Base-by-base conservation (phyloP, 2,888 invertebrate species). In the Erannis defoliaria region DNA sequence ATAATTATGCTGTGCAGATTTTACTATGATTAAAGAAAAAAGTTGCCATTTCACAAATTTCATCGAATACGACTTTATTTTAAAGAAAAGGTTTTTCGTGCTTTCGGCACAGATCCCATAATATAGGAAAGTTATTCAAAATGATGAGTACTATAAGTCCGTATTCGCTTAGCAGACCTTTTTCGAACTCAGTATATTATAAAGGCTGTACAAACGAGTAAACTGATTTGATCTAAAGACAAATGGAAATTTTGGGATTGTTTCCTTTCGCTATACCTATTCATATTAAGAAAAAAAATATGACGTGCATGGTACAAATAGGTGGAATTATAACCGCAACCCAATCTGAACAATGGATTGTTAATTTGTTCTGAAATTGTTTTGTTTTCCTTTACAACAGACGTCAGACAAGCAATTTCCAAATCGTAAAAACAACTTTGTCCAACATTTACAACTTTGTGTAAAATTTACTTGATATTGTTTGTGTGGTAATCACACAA, bases 331-430 rank as follows among this genome's bases (percentile, higher is more conserved):
- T 31, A 48, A 48, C 23, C n/a, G 16, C 40, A 48, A 48, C 19
- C 14, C 35, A 18, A 18, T 19, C n/a, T 3, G 35, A 29, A 48
- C 31, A 55, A 40, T 40, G 10, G 21, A 40, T 40, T 55, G 38
- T 46, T 48, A 29, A 55, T 48, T 55, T 31, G 38, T 31, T 21
- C 21, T 38, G 29, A 31, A 55, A 55, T 48, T 38, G 48, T 40
- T 48, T 40, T 55, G 55, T 55, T 55, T 55, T 45, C 45, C 33
- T 55, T 35, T 35, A 55, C 37, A 38, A 40, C 26, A 51, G 38
- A 51, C 51, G 51, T 51, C 51, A 51, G 14, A 4, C 50, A 6
- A 16, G 38, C 26, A 38, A 18, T 23, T 50, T 26, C 50, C 23
- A 37, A 38, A 26, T 16, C 26, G 4, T 37, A 50, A 37, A 38